Evolutionary conservation across 2,888 invertebrate genomes (phyloP).

Genomic region (Vesta saturnalis): DNA sequence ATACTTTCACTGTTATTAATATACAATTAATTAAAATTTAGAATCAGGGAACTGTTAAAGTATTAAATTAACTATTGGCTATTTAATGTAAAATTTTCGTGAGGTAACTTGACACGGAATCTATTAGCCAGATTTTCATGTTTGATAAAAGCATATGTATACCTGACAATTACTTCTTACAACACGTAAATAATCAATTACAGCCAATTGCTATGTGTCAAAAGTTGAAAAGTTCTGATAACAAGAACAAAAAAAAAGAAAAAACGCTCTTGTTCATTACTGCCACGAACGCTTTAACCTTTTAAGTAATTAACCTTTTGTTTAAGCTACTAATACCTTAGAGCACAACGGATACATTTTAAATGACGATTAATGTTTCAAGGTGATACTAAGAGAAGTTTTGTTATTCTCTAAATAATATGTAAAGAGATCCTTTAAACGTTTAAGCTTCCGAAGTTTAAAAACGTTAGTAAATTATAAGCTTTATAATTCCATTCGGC

Average conservation of each 20-base stretch:
- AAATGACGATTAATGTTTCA: too few species aligned
- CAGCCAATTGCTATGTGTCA: constrained; percentile 26
- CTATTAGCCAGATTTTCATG: constrained; percentile 39
- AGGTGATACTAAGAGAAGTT: not conserved
- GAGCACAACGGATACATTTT: too few species aligned
- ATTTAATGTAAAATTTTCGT: constrained; percentile 38
- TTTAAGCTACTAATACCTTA: too few species aligned
- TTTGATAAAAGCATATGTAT: constrained; percentile 38
- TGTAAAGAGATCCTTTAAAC: not conserved
- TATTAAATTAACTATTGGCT: too few species aligned
- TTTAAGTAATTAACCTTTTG: not conserved
- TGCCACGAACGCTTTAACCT: not conserved
- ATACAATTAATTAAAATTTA: too few species aligned
- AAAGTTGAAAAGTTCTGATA: constrained; percentile 23
- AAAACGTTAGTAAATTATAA: not conserved
- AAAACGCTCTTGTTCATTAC: not conserved
- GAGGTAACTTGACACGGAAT: constrained; percentile 35
- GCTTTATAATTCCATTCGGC: not conserved
- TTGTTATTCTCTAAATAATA: not conserved
- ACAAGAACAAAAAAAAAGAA: not conserved
- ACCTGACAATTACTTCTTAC: constrained; percentile 44
- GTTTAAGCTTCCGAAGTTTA: not conserved
- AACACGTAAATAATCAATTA: constrained; percentile 48
- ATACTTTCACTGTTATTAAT: too few species aligned
- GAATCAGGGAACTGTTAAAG: too few species aligned